phyloP scores from a whole-genome alignment of 2,888 invertebrate genomes.

The Cheilosia vulpina region DNA sequence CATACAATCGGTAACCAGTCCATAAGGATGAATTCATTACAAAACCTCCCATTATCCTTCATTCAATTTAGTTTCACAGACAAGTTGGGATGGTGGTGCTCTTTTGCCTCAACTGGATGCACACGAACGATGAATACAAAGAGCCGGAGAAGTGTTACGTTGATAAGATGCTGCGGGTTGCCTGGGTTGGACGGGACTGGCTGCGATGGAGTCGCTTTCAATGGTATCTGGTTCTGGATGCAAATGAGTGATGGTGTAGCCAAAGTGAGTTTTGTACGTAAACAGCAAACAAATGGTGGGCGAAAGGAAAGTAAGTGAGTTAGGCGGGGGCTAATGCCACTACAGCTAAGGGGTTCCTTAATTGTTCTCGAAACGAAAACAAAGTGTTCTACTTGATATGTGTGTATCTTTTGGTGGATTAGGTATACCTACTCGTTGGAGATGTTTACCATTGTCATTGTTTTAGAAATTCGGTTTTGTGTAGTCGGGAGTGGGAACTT shows the following conservation, averaged over 20 bases:
- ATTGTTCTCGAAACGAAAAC: slow-evolving; percentile 41
- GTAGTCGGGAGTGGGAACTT: neutral
- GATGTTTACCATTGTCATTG: slow-evolving; percentile 28
- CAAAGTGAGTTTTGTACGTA: slow-evolving; percentile 38
- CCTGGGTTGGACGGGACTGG: neutral
- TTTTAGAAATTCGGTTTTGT: neutral
- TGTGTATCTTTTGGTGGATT: slow-evolving; percentile 15
- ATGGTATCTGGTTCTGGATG: slow-evolving; percentile 12
- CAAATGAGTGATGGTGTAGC: slow-evolving; percentile 51
- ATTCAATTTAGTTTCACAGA: slow-evolving; percentile 67
- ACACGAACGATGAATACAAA: neutral
- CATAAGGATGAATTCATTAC: slow-evolving; percentile 66
- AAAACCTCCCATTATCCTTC: slow-evolving; percentile 66
- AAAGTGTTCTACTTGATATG: slow-evolving; percentile 31
- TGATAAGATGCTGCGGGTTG: slow-evolving; percentile 29
- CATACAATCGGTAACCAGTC: slow-evolving; percentile 64
- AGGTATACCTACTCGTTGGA: neutral
- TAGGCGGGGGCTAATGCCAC: slow-evolving; percentile 33
- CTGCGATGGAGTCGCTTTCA: neutral
- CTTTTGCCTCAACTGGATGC: slow-evolving; percentile 21
- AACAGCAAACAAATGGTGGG: slow-evolving; percentile 36
- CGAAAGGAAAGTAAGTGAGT: slow-evolving; percentile 5
- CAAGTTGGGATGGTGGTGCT: slow-evolving; percentile 36
- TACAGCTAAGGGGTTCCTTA: slow-evolving; percentile 14
- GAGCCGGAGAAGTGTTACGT: slow-evolving; percentile 19